These are phyloP conservation scores for Burhinus bistriatus DNA, from an alignment of 2,113 vertebrate genomes.

Conservation along the genomic window DNA sequence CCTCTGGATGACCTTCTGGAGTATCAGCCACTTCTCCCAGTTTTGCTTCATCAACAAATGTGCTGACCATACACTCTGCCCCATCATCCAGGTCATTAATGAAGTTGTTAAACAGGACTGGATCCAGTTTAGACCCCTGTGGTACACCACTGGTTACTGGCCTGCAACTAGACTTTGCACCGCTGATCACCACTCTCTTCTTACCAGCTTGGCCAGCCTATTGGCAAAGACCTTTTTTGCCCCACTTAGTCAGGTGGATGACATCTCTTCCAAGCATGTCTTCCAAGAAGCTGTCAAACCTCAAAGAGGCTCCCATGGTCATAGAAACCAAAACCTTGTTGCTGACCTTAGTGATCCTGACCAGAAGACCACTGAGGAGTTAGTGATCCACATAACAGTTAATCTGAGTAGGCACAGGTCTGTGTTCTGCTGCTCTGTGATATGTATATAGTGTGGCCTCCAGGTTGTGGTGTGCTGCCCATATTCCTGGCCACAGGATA, in stretches of 20 bases:
- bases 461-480: background rate
- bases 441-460: too few relatives aligned
- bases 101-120: background rate
- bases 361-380: background rate
- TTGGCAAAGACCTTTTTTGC: background rate
- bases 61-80: background rate
- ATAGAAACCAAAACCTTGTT: background rate
- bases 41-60: background rate
- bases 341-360: background rate
- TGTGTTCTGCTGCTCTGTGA: too few relatives aligned
- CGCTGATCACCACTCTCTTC: background rate
- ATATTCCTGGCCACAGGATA: background rate
- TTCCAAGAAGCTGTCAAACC: background rate
- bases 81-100: background rate
- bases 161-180: background rate
- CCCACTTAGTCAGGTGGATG: too few relatives aligned
- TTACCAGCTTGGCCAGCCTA: too few relatives aligned
- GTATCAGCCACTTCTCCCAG: background rate
- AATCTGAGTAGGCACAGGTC: background rate
- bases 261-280: too few relatives aligned
- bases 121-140: background rate
- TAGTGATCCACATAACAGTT: background rate
- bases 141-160: too few relatives aligned
- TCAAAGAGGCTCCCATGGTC: background rate
- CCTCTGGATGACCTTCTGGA: background rate